Evolutionary conservation across 1,140 invertebrate species (phyloP), one percentile per base, ranked within the genome.

Genomic region (Rhopalosiphum padi): DNA sequence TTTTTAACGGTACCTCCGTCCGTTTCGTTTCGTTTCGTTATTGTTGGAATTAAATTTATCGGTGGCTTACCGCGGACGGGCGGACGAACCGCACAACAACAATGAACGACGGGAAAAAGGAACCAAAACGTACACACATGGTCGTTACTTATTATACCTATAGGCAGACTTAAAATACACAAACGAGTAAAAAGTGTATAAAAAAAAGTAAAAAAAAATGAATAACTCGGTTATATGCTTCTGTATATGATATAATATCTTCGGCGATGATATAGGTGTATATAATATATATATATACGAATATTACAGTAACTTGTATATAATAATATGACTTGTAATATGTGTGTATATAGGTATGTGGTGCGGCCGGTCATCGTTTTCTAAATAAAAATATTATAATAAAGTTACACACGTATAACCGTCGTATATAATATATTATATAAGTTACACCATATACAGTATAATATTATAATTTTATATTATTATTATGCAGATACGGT

Each of bases 41-140:
- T 90, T 90, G 89, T 90, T 90, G 89, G 43, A 90, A 90, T 90
- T 90, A 68, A 90, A 90, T 90, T 90, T 90, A 90, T 90, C 41
- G 89, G 89, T 43, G 37, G 89, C 89, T 90, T 90, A 90, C 88
- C 35, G 53, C 88, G 88, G 35, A 46, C 86, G 86, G 86, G 43
- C 87, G 48, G 87, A 3, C 86, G 86, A 83, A 68, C 60, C 60
- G 30, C 15, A 89, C 53, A 68, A 90, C 53, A 68, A 90, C 51
- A 55, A 90, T 43, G 37, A 30, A 30, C 53, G 37, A 37, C 43
- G 89, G 53, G 43, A 68, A 68, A 43, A 68, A 90, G 89, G 88
- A 60, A 90, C 88, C 53, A 43, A 48, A 37, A 89, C 41, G 37
- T 7, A 41, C 9, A 43, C 85, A 30, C 43, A 86, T 86, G 9